phyloP scores from a whole-genome alignment of 2,797 vertebrate genomes.

The Premnoplex brunnescens region DNA sequence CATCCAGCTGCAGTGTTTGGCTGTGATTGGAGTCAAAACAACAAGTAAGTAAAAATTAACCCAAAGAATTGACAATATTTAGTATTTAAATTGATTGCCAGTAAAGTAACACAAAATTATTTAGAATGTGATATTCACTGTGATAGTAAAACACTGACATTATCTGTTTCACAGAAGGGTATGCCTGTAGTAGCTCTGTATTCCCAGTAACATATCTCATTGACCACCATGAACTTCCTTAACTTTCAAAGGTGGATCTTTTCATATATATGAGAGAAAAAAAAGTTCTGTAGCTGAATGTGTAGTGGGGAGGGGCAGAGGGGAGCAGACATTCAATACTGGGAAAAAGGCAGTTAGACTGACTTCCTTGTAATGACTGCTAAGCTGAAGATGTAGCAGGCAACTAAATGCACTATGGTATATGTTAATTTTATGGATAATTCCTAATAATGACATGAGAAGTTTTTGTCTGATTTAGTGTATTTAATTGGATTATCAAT shows the following conservation, averaged over 20 bases:
- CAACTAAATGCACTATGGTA: background rate
- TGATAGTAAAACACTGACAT: background rate
- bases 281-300: background rate
- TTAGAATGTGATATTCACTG: background rate
- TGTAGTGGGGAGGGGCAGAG: background rate
- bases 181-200: background rate
- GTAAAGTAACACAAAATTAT: background rate
- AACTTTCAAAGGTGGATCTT: background rate
- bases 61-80: background rate
- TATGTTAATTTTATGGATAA: background rate
- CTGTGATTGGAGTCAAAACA: constrained; percentile 99
- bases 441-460: background rate
- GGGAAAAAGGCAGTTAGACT: background rate
- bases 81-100: background rate
- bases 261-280: background rate
- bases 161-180: background rate
- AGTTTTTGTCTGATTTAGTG: background rate
- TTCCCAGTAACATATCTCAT: background rate
- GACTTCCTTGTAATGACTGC: background rate
- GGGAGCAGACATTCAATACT: background rate
- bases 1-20: constrained; percentile 96
- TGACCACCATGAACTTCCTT: background rate
- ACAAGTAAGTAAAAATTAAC: constrained; percentile 84
- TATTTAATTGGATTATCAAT: background rate
- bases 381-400: background rate